Conservation (phyloP, 37 sponge, comb jelly and placozoan genomes). For the Aphrocallistes beatrix region DNA sequence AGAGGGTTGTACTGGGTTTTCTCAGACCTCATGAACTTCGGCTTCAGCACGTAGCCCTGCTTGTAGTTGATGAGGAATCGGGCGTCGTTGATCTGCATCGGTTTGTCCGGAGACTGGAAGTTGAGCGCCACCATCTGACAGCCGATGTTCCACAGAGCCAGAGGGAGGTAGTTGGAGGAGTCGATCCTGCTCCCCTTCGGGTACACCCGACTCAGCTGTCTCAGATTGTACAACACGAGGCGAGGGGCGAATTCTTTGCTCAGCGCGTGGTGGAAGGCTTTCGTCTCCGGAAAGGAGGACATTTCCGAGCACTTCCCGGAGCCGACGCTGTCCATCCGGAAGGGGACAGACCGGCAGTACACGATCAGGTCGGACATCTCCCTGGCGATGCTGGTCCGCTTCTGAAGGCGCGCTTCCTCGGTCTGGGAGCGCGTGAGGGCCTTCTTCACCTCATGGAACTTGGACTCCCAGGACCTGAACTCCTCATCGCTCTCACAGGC, state of each 20-base stretch:
- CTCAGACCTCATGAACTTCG: slow-evolving; percentile 65
- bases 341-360: slow-evolving; percentile 77
- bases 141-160: slow-evolving; percentile 85
- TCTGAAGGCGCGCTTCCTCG: slow-evolving; percentile 12
- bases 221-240: slow-evolving; percentile 35
- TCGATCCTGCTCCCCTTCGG: slow-evolving; percentile 84
- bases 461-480: neutral
- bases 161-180: slow-evolving; percentile 90
- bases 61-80: slow-evolving; percentile 67
- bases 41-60: slow-evolving; percentile 89
- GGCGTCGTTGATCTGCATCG: slow-evolving; percentile 97
- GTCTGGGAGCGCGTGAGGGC: neutral
- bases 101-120: slow-evolving; percentile 87
- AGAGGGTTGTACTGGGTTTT: slow-evolving; percentile 9
- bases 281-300: slow-evolving; percentile 94
- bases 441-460: neutral
- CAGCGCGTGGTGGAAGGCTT: slow-evolving; percentile 22
- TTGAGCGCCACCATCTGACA: slow-evolving; percentile 87
- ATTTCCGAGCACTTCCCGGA: slow-evolving; percentile 65
- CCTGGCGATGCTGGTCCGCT: slow-evolving; percentile 55
- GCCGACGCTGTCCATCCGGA: slow-evolving; percentile 46
- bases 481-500: neutral
- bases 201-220: slow-evolving; percentile 76
- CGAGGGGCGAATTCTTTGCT: neutral
- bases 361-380: slow-evolving; percentile 84